Conservation (phyloP, 2,888 invertebrate genomes). For the Chloromyia formosa region DNA sequence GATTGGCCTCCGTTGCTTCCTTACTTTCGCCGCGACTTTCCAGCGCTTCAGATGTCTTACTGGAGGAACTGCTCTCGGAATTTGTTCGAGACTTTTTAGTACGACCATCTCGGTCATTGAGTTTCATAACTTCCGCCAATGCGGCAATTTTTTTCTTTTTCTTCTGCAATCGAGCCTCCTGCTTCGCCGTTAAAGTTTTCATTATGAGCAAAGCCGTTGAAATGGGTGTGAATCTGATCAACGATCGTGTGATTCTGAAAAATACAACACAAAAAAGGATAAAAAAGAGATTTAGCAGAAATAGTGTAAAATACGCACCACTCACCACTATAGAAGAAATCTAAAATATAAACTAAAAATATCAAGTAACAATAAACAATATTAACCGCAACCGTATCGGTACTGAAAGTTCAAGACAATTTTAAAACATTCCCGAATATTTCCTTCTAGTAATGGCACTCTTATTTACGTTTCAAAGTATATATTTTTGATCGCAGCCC, state of each 20-base stretch:
- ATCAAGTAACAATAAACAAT: slow-evolving; percentile 42
- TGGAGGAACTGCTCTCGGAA: slow-evolving; percentile 9
- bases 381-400: slow-evolving; percentile 46
- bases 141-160: slow-evolving; percentile 73
- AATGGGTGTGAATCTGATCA: slow-evolving; percentile 18
- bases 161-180: slow-evolving; percentile 68
- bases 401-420: slow-evolving; percentile 25
- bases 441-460: slow-evolving; percentile 28
- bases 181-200: slow-evolving; percentile 65
- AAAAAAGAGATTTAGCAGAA: too few relatives aligned
- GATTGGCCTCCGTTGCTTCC: slow-evolving; percentile 15
- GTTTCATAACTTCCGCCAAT: slow-evolving; percentile 68
- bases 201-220: slow-evolving; percentile 53
- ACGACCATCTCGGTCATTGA: slow-evolving; percentile 69
- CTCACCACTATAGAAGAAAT: slow-evolving; percentile 39
- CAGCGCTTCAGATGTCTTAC: slow-evolving; percentile 31
- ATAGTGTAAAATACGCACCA: neutral
- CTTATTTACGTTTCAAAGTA: slow-evolving; percentile 22
- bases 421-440: slow-evolving; percentile 33
- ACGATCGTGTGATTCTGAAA: slow-evolving; percentile 25
- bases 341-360: slow-evolving; percentile 43
- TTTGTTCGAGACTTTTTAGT: slow-evolving; percentile 31
- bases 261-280: too few relatives aligned
- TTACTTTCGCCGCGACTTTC: slow-evolving; percentile 48
- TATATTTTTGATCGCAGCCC: neutral